Conservation (phyloP, 2,888 invertebrate species). For the Chloroclystis v-ata region DNA sequence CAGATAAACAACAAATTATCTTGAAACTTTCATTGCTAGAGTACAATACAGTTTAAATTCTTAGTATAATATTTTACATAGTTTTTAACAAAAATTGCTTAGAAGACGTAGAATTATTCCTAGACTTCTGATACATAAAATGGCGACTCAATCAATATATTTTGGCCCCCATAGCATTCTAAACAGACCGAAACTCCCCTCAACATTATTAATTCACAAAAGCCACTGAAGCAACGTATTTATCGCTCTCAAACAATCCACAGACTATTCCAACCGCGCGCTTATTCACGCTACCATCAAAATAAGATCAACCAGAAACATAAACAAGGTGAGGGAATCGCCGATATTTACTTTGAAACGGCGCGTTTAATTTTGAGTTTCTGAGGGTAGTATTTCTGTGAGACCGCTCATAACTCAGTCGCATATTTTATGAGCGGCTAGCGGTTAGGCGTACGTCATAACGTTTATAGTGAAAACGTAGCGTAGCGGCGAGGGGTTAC, state of each 20-base stretch:
- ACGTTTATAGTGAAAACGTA: slow-evolving; percentile 39
- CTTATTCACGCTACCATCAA: slow-evolving; percentile 16
- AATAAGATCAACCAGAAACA: slow-evolving; percentile 23
- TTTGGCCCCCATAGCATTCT: no score
- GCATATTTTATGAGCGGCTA: slow-evolving; percentile 64
- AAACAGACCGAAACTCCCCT: no score
- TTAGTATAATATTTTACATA: no score
- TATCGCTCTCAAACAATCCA: background rate
- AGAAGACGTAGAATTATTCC: no score
- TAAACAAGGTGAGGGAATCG: slow-evolving; percentile 28
- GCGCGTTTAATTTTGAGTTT: slow-evolving; percentile 48
- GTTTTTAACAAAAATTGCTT: no score
- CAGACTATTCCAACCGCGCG: slow-evolving; percentile 3
- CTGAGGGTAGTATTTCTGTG: slow-evolving; percentile 44
- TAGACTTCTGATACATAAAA: no score
- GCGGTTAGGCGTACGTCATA: slow-evolving; percentile 50
- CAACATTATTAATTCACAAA: no score
- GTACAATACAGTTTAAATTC: no score
- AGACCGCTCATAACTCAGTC: slow-evolving; percentile 49
- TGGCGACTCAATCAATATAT: no score
- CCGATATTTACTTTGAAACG: slow-evolving; percentile 39
- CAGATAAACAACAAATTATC: no score
- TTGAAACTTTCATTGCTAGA: no score
- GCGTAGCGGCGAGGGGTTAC: slow-evolving; percentile 20
- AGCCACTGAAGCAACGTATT: background rate